phyloP scores from a whole-genome alignment of 2,888 invertebrate genomes.

The Dynastes grantii region DNA sequence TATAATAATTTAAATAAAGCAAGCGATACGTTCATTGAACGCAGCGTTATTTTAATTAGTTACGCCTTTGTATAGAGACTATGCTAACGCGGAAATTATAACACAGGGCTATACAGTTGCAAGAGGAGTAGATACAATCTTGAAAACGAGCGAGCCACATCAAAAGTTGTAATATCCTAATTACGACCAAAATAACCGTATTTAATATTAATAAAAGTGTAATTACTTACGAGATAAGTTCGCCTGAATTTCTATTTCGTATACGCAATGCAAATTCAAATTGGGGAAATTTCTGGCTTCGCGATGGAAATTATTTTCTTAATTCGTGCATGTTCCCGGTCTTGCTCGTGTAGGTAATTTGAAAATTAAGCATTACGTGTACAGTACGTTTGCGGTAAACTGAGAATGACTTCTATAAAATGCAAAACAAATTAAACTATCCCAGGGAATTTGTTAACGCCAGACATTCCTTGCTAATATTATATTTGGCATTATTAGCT shows the following conservation, averaged over 20 bases:
- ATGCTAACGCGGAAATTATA: slow-evolving; percentile 31
- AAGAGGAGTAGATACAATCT: slow-evolving; percentile 38
- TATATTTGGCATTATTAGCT: no score
- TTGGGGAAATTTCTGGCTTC: slow-evolving; percentile 42
- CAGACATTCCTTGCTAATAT: no score
- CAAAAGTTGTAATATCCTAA: slow-evolving; percentile 48
- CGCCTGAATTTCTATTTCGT: slow-evolving; percentile 41
- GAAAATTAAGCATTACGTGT: slow-evolving; percentile 39
- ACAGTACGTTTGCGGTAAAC: neutral
- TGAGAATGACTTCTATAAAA: neutral
- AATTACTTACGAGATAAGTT: slow-evolving; percentile 50
- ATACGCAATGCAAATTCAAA: slow-evolving; percentile 44
- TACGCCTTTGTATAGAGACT: neutral
- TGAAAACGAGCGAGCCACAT: slow-evolving; percentile 33
- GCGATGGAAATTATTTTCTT: slow-evolving; percentile 38
- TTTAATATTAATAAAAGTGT: slow-evolving; percentile 49
- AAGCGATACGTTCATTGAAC: slow-evolving; percentile 12
- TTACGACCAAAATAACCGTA: slow-evolving; percentile 47
- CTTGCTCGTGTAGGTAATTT: slow-evolving; percentile 33
- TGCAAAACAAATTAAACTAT: no score
- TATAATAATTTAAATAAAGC: slow-evolving; percentile 16
- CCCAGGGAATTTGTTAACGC: no score
- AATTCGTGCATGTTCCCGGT: slow-evolving; percentile 7
- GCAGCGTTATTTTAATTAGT: slow-evolving; percentile 15
- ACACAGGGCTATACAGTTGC: neutral